Conservation (phyloP, 2,113 vertebrate species). For the Telmatochromis sp. region DNA sequence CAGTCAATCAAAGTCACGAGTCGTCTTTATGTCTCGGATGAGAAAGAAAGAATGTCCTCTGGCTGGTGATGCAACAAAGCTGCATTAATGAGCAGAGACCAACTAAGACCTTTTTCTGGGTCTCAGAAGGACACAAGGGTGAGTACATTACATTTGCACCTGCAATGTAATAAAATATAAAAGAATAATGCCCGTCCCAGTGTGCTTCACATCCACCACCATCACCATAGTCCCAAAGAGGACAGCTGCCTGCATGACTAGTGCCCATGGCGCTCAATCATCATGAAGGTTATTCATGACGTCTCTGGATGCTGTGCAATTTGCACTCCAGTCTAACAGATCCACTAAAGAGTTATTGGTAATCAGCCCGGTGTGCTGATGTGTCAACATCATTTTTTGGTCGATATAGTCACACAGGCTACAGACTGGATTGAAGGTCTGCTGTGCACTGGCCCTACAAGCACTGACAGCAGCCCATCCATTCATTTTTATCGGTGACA, state of each 20-base stretch:
- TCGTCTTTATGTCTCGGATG: fast-evolving
- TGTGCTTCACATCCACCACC: not conserved
- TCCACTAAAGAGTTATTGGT: not conserved
- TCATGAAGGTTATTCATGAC: not conserved
- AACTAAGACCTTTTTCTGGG: not conserved
- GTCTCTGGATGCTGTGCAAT: not conserved
- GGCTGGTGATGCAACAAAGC: not conserved
- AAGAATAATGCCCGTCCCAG: not conserved
- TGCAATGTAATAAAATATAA: not conserved
- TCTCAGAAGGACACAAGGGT: fast-evolving
- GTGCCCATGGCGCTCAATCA: not conserved
- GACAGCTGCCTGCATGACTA: not conserved
- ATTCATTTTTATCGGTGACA: not conserved
- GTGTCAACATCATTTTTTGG: not conserved
- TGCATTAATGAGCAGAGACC: not conserved
- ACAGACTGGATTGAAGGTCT: not conserved
- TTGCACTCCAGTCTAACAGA: not conserved
- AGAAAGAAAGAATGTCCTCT: not conserved
- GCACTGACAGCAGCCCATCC: not conserved
- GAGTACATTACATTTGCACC: not conserved
- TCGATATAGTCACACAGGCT: not conserved
- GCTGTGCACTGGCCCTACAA: not conserved
- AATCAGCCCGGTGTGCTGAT: not conserved
- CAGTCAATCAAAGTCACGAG: not conserved
- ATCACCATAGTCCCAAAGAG: not conserved